Percentiles rank a stretch among this genome's conserved stretches.
These are phyloP conservation scores for Pseudochirops corinnae DNA, from an alignment of 2,797 vertebrate species.

Conservation along the genomic window DNA sequence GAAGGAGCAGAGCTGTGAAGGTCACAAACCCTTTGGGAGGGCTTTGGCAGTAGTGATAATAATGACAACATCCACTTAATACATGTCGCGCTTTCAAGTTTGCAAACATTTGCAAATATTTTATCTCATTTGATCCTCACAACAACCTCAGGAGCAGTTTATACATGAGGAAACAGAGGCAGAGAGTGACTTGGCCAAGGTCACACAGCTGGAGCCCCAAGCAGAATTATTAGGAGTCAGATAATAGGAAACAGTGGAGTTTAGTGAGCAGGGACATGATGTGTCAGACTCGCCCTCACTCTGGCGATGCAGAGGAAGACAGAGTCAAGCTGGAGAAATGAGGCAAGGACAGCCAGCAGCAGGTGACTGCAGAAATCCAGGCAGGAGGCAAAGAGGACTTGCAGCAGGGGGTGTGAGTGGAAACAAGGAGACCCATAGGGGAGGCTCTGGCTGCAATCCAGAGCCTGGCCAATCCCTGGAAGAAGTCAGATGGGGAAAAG, in stretches of 20 bases:
- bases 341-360: too few species aligned
- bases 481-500: background rate
- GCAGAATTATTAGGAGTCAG: background rate
- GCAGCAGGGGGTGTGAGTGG: too few species aligned
- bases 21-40: background rate
- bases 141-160: background rate
- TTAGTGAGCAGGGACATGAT: background rate
- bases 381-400: too few species aligned
- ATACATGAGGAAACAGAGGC: background rate
- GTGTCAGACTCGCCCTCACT: background rate
- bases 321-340: too few species aligned
- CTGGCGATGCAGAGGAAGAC: background rate
- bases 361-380: too few species aligned
- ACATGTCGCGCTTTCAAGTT: background rate
- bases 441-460: background rate
- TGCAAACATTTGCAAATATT: background rate
- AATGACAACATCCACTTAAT: too few species aligned
- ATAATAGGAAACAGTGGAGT: background rate
- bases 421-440: too few species aligned
- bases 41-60: too few species aligned
- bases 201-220: background rate
- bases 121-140: background rate
- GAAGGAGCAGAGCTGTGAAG: background rate
- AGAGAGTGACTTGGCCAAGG: background rate
- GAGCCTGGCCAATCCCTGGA: background rate